Evolutionary conservation across 1,140 invertebrate species (phyloP).

Genomic region (Calliopsis andreniformis): DNA sequence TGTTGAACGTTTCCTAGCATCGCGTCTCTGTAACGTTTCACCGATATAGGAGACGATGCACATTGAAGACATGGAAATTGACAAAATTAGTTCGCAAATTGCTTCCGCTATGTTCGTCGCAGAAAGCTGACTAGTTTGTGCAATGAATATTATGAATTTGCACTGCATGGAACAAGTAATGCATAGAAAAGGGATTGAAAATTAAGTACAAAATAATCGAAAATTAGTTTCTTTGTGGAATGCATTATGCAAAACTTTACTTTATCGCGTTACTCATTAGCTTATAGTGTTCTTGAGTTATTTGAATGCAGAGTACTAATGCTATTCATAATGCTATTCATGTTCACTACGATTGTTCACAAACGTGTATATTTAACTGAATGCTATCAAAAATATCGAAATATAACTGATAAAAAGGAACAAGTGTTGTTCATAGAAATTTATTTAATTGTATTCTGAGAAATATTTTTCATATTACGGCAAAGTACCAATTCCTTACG

Average conservation of each 20-base stretch:
- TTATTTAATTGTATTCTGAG: constrained; percentile 3
- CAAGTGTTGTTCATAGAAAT: constrained; percentile 19
- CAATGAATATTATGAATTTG: neutral
- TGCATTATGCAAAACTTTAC: too few species aligned
- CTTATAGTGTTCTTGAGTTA: neutral
- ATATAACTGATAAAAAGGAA: constrained; percentile 40
- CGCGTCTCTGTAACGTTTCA: constrained; percentile 1
- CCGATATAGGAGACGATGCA: constrained; percentile 41
- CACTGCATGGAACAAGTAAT: neutral
- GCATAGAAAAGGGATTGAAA: neutral
- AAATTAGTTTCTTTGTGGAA: too few species aligned
- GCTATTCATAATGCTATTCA: neutral
- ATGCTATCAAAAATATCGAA: neutral
- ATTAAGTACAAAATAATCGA: too few species aligned
- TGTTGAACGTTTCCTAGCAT: constrained; percentile 36
- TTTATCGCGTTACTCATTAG: too few species aligned
- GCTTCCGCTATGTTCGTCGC: too few species aligned
- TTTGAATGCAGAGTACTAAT: constrained; percentile 19
- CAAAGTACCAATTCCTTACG: constrained; percentile 18
- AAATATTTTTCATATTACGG: constrained; percentile 4
- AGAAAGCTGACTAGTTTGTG: neutral
- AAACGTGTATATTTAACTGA: constrained; percentile 38
- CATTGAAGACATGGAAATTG: neutral
- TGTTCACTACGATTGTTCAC: constrained; percentile 14
- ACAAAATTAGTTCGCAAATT: too few species aligned